Conservation (phyloP, 2,888 invertebrate species). For the Patella caerulea region DNA sequence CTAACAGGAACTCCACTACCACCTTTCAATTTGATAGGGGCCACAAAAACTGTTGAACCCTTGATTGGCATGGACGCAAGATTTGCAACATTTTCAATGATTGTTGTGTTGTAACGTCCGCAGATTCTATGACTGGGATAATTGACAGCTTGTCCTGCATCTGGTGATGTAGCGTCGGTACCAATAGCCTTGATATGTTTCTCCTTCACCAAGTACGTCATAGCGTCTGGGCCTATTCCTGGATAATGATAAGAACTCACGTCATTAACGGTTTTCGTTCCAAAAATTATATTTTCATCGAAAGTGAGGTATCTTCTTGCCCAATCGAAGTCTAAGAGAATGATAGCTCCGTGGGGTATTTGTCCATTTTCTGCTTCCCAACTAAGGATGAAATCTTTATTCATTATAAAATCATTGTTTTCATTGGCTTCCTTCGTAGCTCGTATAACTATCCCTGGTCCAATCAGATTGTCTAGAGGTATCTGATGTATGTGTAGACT, state of each 20-base stretch:
- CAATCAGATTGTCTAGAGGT: conserved; percentile 72
- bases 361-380: conserved; percentile 70
- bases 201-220: conserved; percentile 76
- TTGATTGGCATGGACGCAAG: conserved; percentile 37
- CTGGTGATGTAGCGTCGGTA: conserved; percentile 78
- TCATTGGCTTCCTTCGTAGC: conserved; percentile 41
- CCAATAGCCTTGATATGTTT: conserved; percentile 75
- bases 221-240: conserved; percentile 75
- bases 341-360: conserved; percentile 69
- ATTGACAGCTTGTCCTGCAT: conserved; percentile 73
- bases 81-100: conserved; percentile 77
- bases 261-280: conserved; percentile 19
- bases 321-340: conserved; percentile 71
- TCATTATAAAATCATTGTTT: conserved; percentile 52
- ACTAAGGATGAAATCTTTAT: conserved; percentile 63
- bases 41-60: conserved; percentile 63
- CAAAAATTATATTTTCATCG: conserved; percentile 36
- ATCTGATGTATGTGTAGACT: conserved; percentile 75
- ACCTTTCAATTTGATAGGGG: conserved; percentile 77
- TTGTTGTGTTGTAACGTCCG: conserved; percentile 69
- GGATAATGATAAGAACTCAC: conserved; percentile 26
- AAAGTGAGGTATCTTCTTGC: conserved; percentile 49
- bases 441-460: conserved; percentile 63
- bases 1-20: conserved; percentile 77
- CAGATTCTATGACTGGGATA: conserved; percentile 75